phyloP scores from a whole-genome alignment of 2,113 vertebrate genomes.

The Sorex fumeus region DNA sequence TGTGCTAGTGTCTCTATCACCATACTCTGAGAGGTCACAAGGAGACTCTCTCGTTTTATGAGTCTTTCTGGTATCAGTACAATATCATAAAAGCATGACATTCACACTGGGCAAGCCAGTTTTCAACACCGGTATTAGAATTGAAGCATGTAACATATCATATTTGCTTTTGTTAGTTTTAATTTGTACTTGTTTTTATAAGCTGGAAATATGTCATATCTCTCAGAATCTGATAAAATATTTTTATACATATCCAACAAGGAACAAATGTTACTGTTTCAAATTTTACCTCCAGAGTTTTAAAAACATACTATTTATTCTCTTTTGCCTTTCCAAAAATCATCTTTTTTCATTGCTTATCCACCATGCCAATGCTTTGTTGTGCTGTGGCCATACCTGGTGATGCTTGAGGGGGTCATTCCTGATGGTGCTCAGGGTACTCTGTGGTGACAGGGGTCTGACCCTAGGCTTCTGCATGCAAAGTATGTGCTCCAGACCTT shows the following conservation, averaged over 20 bases:
- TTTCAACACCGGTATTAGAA: neutral
- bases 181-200: constrained; percentile 41
- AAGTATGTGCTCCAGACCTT: neutral
- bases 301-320: neutral
- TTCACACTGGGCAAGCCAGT: neutral
- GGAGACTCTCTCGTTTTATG: neutral
- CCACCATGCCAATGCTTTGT: neutral
- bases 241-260: neutral
- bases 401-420: too few species aligned
- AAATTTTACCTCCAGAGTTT: neutral
- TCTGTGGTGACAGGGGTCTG: too few species aligned
- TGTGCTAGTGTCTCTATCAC: neutral
- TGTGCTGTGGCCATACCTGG: too few species aligned
- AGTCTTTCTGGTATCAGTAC: neutral
- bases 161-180: constrained; percentile 3
- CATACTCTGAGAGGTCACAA: neutral
- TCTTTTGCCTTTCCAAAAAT: neutral
- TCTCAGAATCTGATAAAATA: constrained; percentile 26
- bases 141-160: neutral
- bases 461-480: neutral
- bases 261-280: constrained; percentile 28
- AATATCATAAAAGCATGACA: neutral
- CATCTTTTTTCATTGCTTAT: neutral
- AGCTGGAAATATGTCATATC: constrained; percentile 34
- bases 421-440: too few species aligned